Evolutionary conservation across 2,113 vertebrate species (phyloP), one percentile per base, ranked within the genome.

Genomic region (Diadophis punctatus): DNA sequence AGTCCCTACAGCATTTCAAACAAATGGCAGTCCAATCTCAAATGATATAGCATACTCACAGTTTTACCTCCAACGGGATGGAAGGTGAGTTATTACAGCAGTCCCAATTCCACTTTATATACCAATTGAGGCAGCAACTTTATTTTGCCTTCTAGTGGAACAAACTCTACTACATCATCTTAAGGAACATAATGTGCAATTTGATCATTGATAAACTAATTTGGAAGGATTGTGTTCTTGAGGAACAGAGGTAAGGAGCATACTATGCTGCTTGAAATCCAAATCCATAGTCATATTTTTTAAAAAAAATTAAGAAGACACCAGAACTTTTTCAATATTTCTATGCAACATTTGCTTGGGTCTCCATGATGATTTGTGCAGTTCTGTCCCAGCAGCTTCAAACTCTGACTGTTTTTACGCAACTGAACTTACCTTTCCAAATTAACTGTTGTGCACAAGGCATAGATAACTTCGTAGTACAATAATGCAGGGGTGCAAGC

Each of bases 381-480:
- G 8, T 68, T 90, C 27, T 58, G 12, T 25, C 22, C 34, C 22
- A 60, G 22, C 2, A 52, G 3, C 6, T 55, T 49, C 46, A 48
- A 18, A 39, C 7, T 22, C 22, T 23, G 1, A 34, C 52, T 51
- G 51, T 4, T 60, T 34, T 23, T 49, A 55, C 43, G 34, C 7
- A n/a, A 46, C 1, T 20, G 14, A 30, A 14, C 97, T 98, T 96
- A 99, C 99, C 99, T 98, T 97, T 98, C 95, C 97, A 97, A 56
- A 99, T 95, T 93, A 99, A 96, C 46, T 98, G 98, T 95, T 98
- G 98, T 95, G 98, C 99, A 91, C 99, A 99, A 89, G 97, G 95
- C 90, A 99, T 94, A 9, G 99, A 98, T 90, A 97, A 97, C 7
- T 39, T 96, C n/a, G 97, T 98, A 0, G 97, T 98, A 48, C 99